Conservation (phyloP, 2,888 invertebrate species). For the Strigamia crassipes region DNA sequence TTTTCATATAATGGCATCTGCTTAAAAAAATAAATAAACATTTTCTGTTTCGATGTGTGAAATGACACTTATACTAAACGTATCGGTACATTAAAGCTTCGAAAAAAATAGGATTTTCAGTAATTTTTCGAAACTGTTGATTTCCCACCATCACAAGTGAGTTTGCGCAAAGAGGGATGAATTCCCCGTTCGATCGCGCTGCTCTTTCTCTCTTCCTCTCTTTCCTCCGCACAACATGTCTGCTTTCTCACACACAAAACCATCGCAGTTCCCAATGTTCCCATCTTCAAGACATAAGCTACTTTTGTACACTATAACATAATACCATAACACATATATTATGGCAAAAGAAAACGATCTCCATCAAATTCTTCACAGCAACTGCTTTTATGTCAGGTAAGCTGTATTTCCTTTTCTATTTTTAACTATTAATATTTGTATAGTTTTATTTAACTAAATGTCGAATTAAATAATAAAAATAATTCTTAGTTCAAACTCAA, state of each 20-base stretch:
- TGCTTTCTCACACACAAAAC: conserved; percentile 25
- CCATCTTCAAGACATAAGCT: conserved; percentile 11
- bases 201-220: not conserved
- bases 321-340: not conserved
- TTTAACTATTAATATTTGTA: not conserved
- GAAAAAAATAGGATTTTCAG: not conserved
- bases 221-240: conserved; percentile 34
- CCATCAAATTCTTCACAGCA: not conserved
- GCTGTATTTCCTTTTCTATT: not conserved
- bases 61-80: no score
- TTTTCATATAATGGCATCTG: not conserved
- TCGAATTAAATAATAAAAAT: no score
- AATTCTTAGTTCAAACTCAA: no score
- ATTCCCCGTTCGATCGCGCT: conserved; percentile 23
- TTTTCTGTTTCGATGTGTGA: no score
- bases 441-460: not conserved
- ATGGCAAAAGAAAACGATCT: not conserved
- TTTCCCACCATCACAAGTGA: not conserved
- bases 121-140: not conserved
- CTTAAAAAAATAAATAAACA: no score
- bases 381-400: conserved; percentile 20
- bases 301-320: conserved; percentile 1
- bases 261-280: conserved; percentile 28
- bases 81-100: no score
- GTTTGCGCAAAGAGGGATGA: conserved; percentile 17